Conservation (phyloP, 2,113 vertebrate genomes). For the Onychostoma macrolepis region DNA sequence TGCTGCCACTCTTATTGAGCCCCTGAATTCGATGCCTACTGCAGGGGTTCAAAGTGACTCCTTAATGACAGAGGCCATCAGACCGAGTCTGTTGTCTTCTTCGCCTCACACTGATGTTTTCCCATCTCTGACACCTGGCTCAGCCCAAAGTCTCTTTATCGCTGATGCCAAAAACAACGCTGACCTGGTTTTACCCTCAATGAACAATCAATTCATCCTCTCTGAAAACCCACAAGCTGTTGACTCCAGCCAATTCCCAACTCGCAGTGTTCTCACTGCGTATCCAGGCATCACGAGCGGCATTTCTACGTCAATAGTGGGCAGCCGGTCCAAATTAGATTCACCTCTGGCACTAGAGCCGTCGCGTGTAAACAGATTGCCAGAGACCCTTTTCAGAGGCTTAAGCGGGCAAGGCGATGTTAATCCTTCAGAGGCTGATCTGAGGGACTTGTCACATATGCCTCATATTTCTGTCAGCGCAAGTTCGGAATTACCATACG, state of each 20-base stretch:
- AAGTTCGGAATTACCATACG: conserved; percentile 24
- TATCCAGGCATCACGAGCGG: neutral
- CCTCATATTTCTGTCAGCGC: conserved; percentile 28
- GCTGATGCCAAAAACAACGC: conserved; percentile 34
- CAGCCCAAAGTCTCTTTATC: conserved; percentile 29
- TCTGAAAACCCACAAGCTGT: conserved; percentile 2
- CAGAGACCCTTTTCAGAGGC: conserved; percentile 42
- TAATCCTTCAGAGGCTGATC: conserved; percentile 40
- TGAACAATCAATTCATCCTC: conserved; percentile 45
- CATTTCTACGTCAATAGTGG: conserved; percentile 38
- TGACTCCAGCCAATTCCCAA: conserved; percentile 2
- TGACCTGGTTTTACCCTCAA: conserved; percentile 42
- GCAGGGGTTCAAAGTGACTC: conserved; percentile 49
- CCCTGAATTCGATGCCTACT: conserved; percentile 29
- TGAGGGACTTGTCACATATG: conserved; percentile 18
- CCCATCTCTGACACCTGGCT: conserved; percentile 25
- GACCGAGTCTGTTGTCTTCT: conserved; percentile 21
- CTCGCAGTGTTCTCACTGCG: conserved; percentile 27
- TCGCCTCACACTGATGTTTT: conserved; percentile 13
- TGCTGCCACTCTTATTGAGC: conserved; percentile 29
- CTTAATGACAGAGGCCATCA: conserved; percentile 46
- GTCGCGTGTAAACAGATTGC: conserved; percentile 49
- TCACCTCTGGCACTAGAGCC: conserved; percentile 21
- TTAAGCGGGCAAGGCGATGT: conserved; percentile 31
- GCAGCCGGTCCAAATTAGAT: conserved; percentile 37